Evolutionary conservation across 2,797 vertebrate genomes (phyloP), one percentile per base, ranked within the genome.

Genomic region (Sebastes hopkinsi): DNA sequence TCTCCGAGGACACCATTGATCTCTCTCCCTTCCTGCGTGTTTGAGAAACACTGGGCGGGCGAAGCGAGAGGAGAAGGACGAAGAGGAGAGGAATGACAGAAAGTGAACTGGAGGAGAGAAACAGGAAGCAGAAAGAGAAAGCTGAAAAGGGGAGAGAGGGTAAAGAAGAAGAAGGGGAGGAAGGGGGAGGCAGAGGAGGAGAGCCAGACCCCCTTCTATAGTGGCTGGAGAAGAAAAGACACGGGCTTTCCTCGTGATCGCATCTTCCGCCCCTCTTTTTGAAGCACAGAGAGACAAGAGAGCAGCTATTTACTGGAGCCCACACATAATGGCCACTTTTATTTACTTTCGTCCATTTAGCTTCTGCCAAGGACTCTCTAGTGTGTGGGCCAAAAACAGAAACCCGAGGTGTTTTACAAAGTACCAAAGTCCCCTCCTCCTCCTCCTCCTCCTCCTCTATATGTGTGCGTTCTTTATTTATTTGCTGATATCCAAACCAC

Each of bases 281-380:
- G 87, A 94, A 94, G 92, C 91, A 72, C 80, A 84, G 77, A 87
- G 87, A 93, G 92, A 94, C 90, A 94, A 94, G 88, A 92, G 90
- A 80, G 85, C 91, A 91, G 90, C 92, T 94, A 94, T 95, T 94
- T 94, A 94, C 94, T 95, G 93, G 90, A 90, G 93, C 80, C 88
- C 83, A 56, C 87, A 92, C 92, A 94, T 94, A 94, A 95, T 94
- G 92, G 93, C 89, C 93, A 93, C 94, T 94, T 93, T 95, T 93
- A 95, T 95, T 95, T 94, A 94, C 92, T 94, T 91, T 92, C 76
- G 55, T 82, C 89, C 89, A 92, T 93, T 94, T 91, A 93, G 90
- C 84, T 88, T 88, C 83, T 92, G 94, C 93, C 92, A 94, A 95
- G 88, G 90, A 87, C 90, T 84, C 89, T 88, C 83, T 75, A 82